phyloP scores from a whole-genome alignment of 2,888 invertebrate genomes.

The Agrotis puta region DNA sequence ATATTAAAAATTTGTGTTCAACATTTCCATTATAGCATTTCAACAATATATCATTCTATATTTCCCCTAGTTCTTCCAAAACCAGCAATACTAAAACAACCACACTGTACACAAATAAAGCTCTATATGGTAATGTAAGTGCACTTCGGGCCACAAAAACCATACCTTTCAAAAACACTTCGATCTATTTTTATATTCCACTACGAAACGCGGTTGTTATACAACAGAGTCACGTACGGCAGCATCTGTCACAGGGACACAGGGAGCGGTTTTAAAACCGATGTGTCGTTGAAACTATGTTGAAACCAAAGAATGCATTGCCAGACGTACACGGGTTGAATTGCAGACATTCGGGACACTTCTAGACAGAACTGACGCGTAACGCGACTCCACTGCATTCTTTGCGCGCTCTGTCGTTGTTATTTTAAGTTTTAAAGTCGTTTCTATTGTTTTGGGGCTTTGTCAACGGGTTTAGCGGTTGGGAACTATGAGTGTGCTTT shows the following conservation, averaged over 20 bases:
- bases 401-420: conserved; percentile 54
- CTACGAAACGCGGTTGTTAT: conserved; percentile 74
- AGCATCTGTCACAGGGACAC: conserved; percentile 83
- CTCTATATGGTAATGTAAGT: conserved; percentile 65
- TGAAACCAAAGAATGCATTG: conserved; percentile 75
- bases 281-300: conserved; percentile 79
- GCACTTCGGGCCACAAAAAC: conserved; percentile 63
- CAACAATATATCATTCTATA: background rate
- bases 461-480: conserved; percentile 30
- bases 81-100: conserved; percentile 42
- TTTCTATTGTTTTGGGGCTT: conserved; percentile 59
- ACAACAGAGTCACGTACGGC: conserved; percentile 83
- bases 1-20: no score
- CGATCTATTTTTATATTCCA: conserved; percentile 80
- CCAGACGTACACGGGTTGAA: conserved; percentile 59
- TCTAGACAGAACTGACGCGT: conserved; percentile 60
- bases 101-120: conserved; percentile 46
- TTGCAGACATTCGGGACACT: conserved; percentile 67
- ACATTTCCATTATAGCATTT: background rate
- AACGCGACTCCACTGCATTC: conserved; percentile 62
- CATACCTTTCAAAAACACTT: conserved; percentile 63
- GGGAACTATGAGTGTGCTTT: conserved; percentile 28
- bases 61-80: conserved; percentile 2
- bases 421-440: conserved; percentile 57
- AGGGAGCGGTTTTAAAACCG: conserved; percentile 79